Percentiles rank a stretch among this genome's conserved stretches.
phyloP scores from a whole-genome alignment of 2,797 vertebrate genomes.

The Tokudaia muenninki region DNA sequence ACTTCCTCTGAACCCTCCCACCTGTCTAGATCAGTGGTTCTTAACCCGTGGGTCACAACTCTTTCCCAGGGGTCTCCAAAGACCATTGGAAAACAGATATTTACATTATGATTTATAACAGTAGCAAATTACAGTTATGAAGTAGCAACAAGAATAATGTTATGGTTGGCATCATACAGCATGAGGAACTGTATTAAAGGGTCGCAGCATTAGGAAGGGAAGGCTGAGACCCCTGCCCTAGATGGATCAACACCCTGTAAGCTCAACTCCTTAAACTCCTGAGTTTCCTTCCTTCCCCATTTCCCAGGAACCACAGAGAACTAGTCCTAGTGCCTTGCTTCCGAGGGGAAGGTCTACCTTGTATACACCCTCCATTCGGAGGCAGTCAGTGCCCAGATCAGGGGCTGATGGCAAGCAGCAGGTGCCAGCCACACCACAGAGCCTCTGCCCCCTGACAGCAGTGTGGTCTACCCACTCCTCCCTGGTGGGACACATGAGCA shows the following conservation, averaged over 20 bases:
- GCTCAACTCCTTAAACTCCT: fast-evolving
- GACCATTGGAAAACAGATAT: neutral
- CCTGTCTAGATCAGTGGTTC: neutral
- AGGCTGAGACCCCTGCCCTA: neutral
- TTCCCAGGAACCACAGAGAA: fast-evolving
- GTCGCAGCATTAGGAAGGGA: neutral
- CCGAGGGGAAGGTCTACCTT: neutral
- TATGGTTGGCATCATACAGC: neutral
- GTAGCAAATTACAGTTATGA: neutral
- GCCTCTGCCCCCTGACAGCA: neutral
- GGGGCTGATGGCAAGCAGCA: neutral
- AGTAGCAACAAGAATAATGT: neutral
- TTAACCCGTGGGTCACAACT: neutral
- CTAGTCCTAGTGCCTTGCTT: neutral
- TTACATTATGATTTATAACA: neutral
- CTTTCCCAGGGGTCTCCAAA: neutral
- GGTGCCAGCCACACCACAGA: neutral
- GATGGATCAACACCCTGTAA: neutral
- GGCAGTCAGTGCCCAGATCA: neutral
- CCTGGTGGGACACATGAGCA: neutral
- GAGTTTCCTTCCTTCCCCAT: neutral
- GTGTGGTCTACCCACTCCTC: neutral
- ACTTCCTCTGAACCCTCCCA: neutral
- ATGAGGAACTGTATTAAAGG: neutral
- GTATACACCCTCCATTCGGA: neutral